Conservation (phyloP, 2,797 vertebrate genomes). For the Acanthopagrus latus region DNA sequence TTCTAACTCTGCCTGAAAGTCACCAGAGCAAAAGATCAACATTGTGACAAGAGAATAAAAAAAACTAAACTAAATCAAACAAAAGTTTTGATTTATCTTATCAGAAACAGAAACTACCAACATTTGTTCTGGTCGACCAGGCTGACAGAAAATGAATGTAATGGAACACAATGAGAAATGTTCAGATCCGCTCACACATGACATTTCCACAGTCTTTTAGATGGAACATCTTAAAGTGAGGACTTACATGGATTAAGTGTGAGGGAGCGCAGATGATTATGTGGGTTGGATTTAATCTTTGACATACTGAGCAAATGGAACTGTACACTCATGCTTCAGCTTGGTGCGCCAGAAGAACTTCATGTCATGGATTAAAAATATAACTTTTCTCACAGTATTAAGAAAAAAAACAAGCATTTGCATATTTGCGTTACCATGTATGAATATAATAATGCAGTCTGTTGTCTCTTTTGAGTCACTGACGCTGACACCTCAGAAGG, state of each 20-base stretch:
- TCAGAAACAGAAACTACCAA: no score
- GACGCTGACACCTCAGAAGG: not conserved
- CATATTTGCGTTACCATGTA: not conserved
- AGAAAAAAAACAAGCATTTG: not conserved
- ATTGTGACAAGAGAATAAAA: no score
- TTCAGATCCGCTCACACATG: not conserved
- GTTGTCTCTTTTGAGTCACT: slow-evolving; percentile 5
- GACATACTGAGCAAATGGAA: slow-evolving; percentile 29
- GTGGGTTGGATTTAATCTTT: slow-evolving; percentile 47
- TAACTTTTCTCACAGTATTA: not conserved
- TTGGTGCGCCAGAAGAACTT: slow-evolving; percentile 26
- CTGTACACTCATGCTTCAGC: slow-evolving; percentile 24
- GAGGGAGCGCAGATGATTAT: slow-evolving; percentile 36
- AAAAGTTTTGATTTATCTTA: no score
- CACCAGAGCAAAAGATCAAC: no score
- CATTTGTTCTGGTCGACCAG: no score
- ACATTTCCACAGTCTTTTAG: slow-evolving; percentile 3
- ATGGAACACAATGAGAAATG: no score
- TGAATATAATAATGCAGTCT: not conserved
- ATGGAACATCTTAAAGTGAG: not conserved
- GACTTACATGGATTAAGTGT: slow-evolving; percentile 18
- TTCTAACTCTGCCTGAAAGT: no score
- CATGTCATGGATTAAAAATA: slow-evolving; percentile 2
- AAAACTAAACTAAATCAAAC: no score
- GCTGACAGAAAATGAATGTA: no score